Conservation (phyloP, 2,113 vertebrate genomes). For the Trichomycterus rosablanca region DNA sequence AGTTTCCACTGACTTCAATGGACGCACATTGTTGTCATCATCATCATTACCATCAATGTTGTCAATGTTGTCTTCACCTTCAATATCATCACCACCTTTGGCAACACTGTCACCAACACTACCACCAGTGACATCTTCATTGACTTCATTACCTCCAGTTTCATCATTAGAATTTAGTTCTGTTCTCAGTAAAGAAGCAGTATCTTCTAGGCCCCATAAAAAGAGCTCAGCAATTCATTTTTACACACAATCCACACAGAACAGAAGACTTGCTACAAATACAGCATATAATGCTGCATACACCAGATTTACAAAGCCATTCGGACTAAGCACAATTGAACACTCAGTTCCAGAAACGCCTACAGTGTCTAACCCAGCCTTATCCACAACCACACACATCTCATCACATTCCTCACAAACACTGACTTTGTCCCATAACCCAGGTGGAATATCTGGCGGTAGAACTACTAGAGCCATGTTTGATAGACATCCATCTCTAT, state of each 20-base stretch:
- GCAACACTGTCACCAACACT: slow-evolving; percentile 22
- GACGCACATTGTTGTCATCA: too few species aligned
- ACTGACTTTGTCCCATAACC: not conserved
- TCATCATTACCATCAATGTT: too few species aligned
- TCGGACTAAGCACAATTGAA: not conserved
- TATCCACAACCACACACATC: not conserved
- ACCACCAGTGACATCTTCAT: not conserved
- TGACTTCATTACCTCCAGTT: slow-evolving; percentile 37
- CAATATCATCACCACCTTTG: not conserved
- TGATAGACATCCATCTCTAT: not conserved
- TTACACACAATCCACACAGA: not conserved
- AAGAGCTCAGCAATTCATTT: not conserved
- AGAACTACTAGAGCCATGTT: not conserved
- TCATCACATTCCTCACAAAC: not conserved
- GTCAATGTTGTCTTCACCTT: too few species aligned
- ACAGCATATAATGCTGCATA: not conserved
- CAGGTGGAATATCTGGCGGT: not conserved
- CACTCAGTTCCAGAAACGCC: not conserved
- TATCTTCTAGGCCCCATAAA: too few species aligned
- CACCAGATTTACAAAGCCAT: not conserved
- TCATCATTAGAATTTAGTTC: not conserved
- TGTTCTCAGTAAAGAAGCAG: not conserved
- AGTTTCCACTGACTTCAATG: too few species aligned
- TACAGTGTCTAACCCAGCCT: not conserved
- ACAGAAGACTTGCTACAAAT: not conserved